phyloP scores from a whole-genome alignment of 2,113 vertebrate genomes.

The Burhinus bistriatus region DNA sequence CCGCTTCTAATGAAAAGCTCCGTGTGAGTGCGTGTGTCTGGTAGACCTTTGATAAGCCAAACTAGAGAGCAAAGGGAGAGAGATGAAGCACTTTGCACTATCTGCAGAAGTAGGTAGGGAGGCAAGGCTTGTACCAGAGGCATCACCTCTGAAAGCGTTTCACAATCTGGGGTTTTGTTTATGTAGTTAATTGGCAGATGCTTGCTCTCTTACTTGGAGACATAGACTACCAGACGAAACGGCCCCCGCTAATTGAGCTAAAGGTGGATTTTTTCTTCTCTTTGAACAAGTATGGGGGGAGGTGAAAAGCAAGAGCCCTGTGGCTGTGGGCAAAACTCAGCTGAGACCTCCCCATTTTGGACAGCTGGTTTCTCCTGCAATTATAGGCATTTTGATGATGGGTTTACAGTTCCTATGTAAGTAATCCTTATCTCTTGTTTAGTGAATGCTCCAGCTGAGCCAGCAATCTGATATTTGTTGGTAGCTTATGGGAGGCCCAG shows the following conservation, averaged over 20 bases:
- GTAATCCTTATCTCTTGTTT: constrained; percentile 51
- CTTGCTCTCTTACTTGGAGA: background rate
- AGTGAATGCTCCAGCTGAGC: constrained; percentile 27
- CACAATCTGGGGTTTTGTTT: background rate
- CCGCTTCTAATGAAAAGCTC: background rate
- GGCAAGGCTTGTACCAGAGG: background rate
- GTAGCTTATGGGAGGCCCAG: background rate
- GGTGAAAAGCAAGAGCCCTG: background rate
- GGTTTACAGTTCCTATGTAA: constrained; percentile 30
- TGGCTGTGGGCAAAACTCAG: background rate
- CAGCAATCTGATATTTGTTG: constrained; percentile 10
- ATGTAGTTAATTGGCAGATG: background rate
- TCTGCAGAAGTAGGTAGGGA: background rate
- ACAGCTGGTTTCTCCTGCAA: constrained; percentile 46
- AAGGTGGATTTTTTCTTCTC: background rate
- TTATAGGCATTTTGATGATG: constrained; percentile 52
- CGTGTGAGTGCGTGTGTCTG: background rate
- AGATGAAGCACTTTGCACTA: background rate
- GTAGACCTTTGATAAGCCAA: background rate
- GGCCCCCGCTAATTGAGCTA: background rate
- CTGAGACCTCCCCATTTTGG: background rate
- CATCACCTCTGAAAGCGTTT: background rate
- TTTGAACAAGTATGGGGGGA: background rate
- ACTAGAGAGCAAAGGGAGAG: background rate
- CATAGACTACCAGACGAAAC: background rate